These are phyloP conservation scores for Xyrauchen texanus DNA, from an alignment of 2,113 vertebrate genomes.

Conservation along the genomic window DNA sequence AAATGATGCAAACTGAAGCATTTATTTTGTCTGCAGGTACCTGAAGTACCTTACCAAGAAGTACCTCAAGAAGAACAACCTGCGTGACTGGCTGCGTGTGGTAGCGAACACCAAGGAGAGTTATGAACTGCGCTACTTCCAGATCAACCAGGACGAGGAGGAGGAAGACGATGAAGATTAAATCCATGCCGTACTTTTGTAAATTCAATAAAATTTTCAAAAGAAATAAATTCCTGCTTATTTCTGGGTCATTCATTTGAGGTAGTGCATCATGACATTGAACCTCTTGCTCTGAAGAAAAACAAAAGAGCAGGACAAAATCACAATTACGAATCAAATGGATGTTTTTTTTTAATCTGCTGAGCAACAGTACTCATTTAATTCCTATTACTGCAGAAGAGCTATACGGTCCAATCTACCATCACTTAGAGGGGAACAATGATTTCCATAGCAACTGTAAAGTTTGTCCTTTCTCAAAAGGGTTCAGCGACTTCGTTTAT, in stretches of 20 bases:
- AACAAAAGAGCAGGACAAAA: too few species aligned
- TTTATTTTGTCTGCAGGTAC: conserved; percentile 75
- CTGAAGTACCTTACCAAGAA: conserved; percentile 98
- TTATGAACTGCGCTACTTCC: conserved; percentile 95
- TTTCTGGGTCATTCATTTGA: background rate
- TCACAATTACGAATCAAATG: background rate
- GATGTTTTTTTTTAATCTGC: background rate
- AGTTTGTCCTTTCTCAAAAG: background rate
- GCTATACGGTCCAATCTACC: background rate
- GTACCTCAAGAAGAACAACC: conserved; percentile 95
- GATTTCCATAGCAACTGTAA: conserved; percentile 25
- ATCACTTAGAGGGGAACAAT: background rate
- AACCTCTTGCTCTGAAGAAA: background rate
- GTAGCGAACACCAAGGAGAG: conserved; percentile 96
- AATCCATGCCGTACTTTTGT: conserved; percentile 60
- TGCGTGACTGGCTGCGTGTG: conserved; percentile 91
- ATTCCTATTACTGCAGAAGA: background rate
- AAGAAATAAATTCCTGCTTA: conserved; percentile 38
- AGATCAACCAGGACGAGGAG: conserved; percentile 95
- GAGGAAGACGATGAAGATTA: conserved; percentile 96
- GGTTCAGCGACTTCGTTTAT: conserved; percentile 5
- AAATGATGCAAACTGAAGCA: background rate
- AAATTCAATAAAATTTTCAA: conserved; percentile 69
- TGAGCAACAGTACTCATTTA: background rate
- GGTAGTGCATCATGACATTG: background rate